phyloP scores from a whole-genome alignment of 2,888 invertebrate genomes.

The Panorpa germanica region DNA sequence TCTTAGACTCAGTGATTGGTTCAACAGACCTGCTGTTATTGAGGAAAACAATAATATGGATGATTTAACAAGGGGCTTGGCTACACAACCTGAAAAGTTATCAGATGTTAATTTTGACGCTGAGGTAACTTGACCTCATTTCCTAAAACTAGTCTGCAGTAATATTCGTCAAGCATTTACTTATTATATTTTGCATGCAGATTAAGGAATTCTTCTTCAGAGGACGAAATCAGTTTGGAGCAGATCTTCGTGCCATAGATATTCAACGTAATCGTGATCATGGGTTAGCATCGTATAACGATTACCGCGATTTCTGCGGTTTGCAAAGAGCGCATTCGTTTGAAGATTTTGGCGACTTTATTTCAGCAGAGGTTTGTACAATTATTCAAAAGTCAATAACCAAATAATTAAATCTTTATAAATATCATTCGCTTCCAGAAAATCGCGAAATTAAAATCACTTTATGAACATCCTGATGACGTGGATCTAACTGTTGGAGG shows the following conservation, averaged over 20 bases:
- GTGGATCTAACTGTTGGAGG: slow-evolving; percentile 77
- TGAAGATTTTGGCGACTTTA: slow-evolving; percentile 48
- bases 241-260: slow-evolving; percentile 63
- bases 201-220: slow-evolving; percentile 48
- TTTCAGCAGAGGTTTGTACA: slow-evolving; percentile 38
- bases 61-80: slow-evolving; percentile 52
- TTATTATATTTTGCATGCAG: slow-evolving; percentile 20
- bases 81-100: slow-evolving; percentile 55
- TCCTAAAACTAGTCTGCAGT: background rate
- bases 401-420: slow-evolving; percentile 10
- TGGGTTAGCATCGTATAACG: slow-evolving; percentile 61
- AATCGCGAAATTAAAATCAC: slow-evolving; percentile 36
- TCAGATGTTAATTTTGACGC: slow-evolving; percentile 58
- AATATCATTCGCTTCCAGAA: slow-evolving; percentile 27
- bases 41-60: slow-evolving; percentile 40
- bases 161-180: slow-evolving; percentile 9
- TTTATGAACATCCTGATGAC: slow-evolving; percentile 59
- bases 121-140: slow-evolving; percentile 16
- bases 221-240: slow-evolving; percentile 51
- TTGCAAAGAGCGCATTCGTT: slow-evolving; percentile 46
- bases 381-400: slow-evolving; percentile 10
- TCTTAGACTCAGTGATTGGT: slow-evolving; percentile 29
- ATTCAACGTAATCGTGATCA: slow-evolving; percentile 79
- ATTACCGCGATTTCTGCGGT: slow-evolving; percentile 58
- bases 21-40: slow-evolving; percentile 30